phyloP scores from a whole-genome alignment of 2,113 vertebrate genomes.

The Actenoides lindsayi region DNA sequence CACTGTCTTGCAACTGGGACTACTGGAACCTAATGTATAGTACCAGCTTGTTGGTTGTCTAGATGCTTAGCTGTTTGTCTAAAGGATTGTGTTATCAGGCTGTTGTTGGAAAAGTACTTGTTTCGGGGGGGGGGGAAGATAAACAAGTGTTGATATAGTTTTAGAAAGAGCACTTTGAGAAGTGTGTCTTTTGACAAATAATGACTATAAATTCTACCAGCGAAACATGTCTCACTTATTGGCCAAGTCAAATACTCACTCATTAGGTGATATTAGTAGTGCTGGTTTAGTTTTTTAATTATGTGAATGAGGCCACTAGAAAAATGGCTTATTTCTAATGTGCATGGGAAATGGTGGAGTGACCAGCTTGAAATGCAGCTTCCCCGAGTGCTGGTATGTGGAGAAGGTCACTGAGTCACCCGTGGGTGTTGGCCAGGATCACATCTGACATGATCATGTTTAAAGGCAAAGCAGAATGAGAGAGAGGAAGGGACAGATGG shows the following conservation, averaged over 20 bases:
- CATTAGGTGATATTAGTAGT: background rate
- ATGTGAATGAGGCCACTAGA: background rate
- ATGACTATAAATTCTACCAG: background rate
- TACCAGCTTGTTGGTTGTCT: background rate
- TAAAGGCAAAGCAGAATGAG: constrained; percentile 44
- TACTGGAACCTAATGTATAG: background rate
- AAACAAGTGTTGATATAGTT: background rate
- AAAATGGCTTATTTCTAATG: background rate
- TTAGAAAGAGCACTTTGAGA: background rate
- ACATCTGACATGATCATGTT: constrained; percentile 23
- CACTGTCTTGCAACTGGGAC: background rate
- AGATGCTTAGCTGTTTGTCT: background rate
- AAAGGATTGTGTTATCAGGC: background rate
- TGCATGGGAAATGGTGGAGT: background rate
- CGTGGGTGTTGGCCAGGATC: background rate
- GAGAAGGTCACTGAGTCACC: background rate
- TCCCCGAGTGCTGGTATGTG: background rate
- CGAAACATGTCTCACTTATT: background rate
- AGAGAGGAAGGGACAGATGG: constrained; percentile 42
- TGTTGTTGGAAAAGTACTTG: background rate
- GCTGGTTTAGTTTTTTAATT: background rate
- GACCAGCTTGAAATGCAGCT: background rate
- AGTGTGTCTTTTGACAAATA: background rate
- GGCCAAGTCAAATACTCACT: background rate
- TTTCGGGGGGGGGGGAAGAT: background rate